Evolutionary conservation across 1,140 invertebrate species (phyloP).

Genomic region (Trachymyrmex septentrionalis): DNA sequence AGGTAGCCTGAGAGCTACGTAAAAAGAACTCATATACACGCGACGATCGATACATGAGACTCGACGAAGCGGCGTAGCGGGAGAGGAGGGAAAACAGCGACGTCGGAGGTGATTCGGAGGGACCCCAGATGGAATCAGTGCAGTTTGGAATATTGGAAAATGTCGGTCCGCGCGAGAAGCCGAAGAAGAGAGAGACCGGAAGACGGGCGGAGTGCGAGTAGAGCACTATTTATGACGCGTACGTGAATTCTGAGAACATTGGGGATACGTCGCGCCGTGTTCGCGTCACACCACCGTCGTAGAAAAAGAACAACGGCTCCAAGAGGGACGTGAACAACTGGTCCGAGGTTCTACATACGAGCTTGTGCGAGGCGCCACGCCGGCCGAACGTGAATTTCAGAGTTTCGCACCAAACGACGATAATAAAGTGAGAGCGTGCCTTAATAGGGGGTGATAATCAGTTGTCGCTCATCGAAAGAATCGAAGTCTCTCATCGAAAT

Average conservation of each 20-base stretch:
- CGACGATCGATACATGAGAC: conserved; percentile 60
- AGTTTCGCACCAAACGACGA: conserved; percentile 43
- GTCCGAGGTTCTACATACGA: conserved; percentile 23
- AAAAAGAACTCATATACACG: conserved; percentile 42
- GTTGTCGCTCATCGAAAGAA: conserved; percentile 41
- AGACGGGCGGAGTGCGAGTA: conserved; percentile 68
- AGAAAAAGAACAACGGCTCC: conserved; percentile 64
- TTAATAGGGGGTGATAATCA: conserved; percentile 36
- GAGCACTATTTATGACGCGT: conserved; percentile 85
- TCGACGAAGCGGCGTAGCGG: neutral
- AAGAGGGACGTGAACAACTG: conserved; percentile 63
- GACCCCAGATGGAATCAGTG: conserved; percentile 84
- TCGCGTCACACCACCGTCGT: conserved; percentile 60
- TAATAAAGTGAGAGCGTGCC: conserved; percentile 45
- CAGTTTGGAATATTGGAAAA: conserved; percentile 86
- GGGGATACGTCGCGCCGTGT: conserved; percentile 70
- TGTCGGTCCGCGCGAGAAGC: conserved; percentile 76
- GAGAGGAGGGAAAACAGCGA: conserved; percentile 61
- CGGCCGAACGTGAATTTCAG: neutral
- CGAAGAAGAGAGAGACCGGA: conserved; percentile 59
- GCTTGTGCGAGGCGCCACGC: neutral
- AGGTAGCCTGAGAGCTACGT: neutral
- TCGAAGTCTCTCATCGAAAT: conserved; percentile 19
- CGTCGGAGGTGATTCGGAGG: conserved; percentile 68
- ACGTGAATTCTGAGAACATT: conserved; percentile 84